These are phyloP conservation scores for Zenarchopterus dispar DNA, from an alignment of 2,797 vertebrate genomes.

Conservation along the genomic window DNA sequence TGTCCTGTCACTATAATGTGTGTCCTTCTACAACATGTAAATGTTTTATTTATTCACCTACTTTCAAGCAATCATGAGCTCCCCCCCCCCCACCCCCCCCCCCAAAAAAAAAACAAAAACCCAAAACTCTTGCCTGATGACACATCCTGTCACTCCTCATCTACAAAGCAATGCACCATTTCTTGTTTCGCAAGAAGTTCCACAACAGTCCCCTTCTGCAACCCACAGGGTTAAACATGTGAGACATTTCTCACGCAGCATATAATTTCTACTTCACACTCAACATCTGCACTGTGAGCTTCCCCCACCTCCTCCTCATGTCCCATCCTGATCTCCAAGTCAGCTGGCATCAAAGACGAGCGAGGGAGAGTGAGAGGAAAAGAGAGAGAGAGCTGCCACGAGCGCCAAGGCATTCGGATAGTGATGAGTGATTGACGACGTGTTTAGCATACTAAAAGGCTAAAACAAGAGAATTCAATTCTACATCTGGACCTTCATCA, in stretches of 20 bases:
- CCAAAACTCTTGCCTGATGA: constrained; percentile 64
- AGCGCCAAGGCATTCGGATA: constrained; percentile 70
- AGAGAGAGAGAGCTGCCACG: constrained; percentile 33
- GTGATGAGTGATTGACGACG: constrained; percentile 71
- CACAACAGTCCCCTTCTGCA: constrained; percentile 25
- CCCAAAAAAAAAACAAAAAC: constrained; percentile 49
- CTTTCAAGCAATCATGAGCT: constrained; percentile 50
- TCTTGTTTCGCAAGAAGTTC: constrained; percentile 36
- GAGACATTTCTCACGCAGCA: constrained; percentile 49
- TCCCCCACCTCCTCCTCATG: constrained; percentile 20
- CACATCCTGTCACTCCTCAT: constrained; percentile 41
- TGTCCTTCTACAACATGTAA: constrained; percentile 26
- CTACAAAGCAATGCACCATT: constrained; percentile 40
- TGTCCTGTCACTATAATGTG: neutral
- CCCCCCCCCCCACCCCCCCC: no score
- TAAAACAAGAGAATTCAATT: constrained; percentile 57
- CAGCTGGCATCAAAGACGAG: constrained; percentile 72
- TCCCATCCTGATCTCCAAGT: constrained; percentile 60
- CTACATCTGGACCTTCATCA: constrained; percentile 65
- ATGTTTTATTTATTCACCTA: constrained; percentile 22
- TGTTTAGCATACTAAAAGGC: constrained; percentile 71
- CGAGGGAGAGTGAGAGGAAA: constrained; percentile 18
- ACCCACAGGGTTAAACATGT: constrained; percentile 39
- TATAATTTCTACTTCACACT: constrained; percentile 53
- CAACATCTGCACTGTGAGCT: constrained; percentile 65